Base-by-base conservation (phyloP, 2,888 invertebrate species). In the Sipha maydis region DNA sequence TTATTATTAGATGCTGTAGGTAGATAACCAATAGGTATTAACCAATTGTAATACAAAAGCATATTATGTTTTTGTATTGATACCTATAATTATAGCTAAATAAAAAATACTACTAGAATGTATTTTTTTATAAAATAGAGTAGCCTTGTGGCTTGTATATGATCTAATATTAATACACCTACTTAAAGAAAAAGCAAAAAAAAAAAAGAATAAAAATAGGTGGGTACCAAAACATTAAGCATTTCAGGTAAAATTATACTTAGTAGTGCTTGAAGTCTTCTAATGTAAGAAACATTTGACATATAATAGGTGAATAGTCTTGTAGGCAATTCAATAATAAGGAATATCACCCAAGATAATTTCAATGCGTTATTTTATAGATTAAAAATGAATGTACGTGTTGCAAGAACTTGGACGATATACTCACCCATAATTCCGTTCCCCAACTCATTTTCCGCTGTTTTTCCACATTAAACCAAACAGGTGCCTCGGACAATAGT, bases 341-440 rank as follows among this genome's bases (percentile, higher is more conserved):
- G 7, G 41, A 41, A 41, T 9, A 41, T 41, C 9, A 8, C 8
- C 41, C 3, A 11, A 41, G 41, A 41, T 11, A 48, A 14, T 48
- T 14, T 14, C 48, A 14, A 48, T 48, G 14, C 48, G 48, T n/a
- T 67, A n/a, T 67, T 9, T 8, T 9, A n/a, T 7, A 67, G 11
- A 0, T 11, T 21, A 61, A 25, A n/a, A 67, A 67, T n/a, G n/a
- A 21, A 3, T 17, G 17, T 21, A 34, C 19, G 34, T 34, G 7
- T 34, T 19, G 73, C 34, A 21, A 21, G 5, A 19, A 34, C 5
- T 73, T 17, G 0, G 8, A 28, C 41, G 28, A 17, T 25, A 19
- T 83, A 93, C 94, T 93, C 92, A 94, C 94, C 94, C 94, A 94
- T 92, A 94, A 94, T 93, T 94, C 94, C 90, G 93, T 94, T 92